These are phyloP conservation scores for Pluvialis apricaria DNA, from an alignment of 2,113 vertebrate species.

Conservation along the genomic window DNA sequence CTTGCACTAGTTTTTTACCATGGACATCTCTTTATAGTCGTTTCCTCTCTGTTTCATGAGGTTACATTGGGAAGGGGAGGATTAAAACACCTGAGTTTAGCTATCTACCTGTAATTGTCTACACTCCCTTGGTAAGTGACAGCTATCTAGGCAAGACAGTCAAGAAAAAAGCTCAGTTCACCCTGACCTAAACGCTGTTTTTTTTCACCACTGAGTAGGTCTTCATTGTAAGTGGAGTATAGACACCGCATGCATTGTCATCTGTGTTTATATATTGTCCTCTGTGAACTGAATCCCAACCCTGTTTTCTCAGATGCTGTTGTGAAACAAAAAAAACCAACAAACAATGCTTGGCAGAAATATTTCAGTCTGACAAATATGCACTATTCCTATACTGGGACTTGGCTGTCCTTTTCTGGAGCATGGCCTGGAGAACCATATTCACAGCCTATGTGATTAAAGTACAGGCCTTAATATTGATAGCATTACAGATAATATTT, in stretches of 20 bases:
- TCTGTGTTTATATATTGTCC: not conserved
- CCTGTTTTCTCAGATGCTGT: not conserved
- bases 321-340: not conserved
- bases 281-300: not conserved
- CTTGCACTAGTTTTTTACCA: not conserved
- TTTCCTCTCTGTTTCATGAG: not conserved
- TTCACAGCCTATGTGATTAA: not conserved
- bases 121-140: not conserved
- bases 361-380: not conserved
- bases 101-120: not conserved
- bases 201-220: not conserved
- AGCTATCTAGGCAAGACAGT: not conserved
- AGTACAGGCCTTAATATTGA: not conserved
- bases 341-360: not conserved
- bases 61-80: not conserved
- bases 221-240: not conserved
- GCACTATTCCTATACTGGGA: not conserved
- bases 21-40: not conserved
- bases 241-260: not conserved
- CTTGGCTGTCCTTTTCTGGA: not conserved
- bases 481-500: not conserved
- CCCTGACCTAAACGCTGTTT: not conserved
- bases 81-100: not conserved
- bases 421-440: not conserved
- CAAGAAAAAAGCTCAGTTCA: not conserved